phyloP scores from a whole-genome alignment of 2,888 invertebrate species.

The Aspidiotus rigidus region DNA sequence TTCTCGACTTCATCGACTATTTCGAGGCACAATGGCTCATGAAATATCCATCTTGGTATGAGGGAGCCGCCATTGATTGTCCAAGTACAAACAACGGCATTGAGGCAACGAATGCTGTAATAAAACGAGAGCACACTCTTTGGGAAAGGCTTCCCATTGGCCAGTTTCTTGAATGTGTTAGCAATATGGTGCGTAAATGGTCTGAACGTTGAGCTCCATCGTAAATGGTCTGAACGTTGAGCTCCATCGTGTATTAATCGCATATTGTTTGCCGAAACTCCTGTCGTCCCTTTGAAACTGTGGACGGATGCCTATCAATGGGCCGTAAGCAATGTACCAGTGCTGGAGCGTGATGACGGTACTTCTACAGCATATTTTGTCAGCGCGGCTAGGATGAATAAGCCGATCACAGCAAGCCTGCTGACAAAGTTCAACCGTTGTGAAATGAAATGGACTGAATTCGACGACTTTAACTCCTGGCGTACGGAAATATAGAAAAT shows the following conservation, averaged over 20 bases:
- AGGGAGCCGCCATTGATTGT: slow-evolving; percentile 9
- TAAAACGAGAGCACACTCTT: slow-evolving; percentile 24
- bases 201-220: not conserved
- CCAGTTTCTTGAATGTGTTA: not conserved
- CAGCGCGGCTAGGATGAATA: too few species aligned
- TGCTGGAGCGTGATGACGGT: slow-evolving; percentile 1
- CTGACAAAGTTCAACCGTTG: not conserved
- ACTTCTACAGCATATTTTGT: too few species aligned
- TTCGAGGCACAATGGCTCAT: slow-evolving; percentile 15
- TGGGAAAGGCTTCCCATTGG: slow-evolving; percentile 18
- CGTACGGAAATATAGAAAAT: not conserved
- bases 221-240: not conserved
- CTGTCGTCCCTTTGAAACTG: not conserved
- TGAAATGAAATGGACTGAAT: not conserved
- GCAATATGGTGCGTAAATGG: not conserved
- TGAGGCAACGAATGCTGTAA: slow-evolving; percentile 21
- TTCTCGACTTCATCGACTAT: slow-evolving; percentile 18
- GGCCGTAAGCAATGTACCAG: not conserved
- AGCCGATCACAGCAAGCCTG: too few species aligned
- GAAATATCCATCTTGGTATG: slow-evolving; percentile 7
- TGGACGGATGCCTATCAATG: slow-evolving; percentile 1
- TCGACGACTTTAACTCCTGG: not conserved
- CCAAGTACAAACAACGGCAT: slow-evolving; percentile 18
- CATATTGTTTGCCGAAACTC: not conserved
- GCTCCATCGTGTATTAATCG: not conserved